phyloP scores from a whole-genome alignment of 2,113 vertebrate genomes.

The Galbula dea region DNA sequence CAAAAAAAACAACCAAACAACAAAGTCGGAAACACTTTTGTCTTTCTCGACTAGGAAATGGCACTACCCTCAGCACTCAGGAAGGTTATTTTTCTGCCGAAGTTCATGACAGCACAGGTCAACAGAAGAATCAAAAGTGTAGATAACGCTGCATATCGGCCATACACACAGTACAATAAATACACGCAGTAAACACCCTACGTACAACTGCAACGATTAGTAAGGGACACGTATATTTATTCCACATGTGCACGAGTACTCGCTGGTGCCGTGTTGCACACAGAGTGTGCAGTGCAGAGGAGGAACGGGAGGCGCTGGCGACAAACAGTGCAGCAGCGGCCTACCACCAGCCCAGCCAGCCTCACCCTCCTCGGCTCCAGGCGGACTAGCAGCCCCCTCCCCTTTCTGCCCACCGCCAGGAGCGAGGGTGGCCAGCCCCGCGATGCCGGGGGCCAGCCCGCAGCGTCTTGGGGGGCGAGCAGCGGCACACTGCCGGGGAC shows the following conservation, averaged over 20 bases:
- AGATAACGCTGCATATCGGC: not conserved
- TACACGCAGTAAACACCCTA: not conserved
- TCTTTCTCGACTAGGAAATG: not conserved
- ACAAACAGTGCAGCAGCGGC: not conserved
- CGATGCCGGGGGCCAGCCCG: not conserved
- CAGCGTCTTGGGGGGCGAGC: not conserved
- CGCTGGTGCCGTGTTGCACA: not conserved
- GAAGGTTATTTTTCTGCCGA: not conserved
- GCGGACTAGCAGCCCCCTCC: not conserved
- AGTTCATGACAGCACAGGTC: not conserved
- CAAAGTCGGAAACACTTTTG: not conserved
- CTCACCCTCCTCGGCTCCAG: not conserved
- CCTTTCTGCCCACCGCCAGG: not conserved
- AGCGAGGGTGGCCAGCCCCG: not conserved
- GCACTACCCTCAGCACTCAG: not conserved
- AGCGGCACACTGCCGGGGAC: not conserved
- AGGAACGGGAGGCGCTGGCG: not conserved
- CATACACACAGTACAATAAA: fast-evolving
- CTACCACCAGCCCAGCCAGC: not conserved
- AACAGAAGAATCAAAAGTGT: fast-evolving
- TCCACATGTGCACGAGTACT: not conserved
- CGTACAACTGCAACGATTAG: not conserved
- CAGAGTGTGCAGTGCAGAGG: not conserved
- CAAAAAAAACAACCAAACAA: not conserved
- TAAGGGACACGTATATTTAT: fast-evolving